Conservation (phyloP, 1,140 invertebrate species). For the Metopolophium dirhodum region DNA sequence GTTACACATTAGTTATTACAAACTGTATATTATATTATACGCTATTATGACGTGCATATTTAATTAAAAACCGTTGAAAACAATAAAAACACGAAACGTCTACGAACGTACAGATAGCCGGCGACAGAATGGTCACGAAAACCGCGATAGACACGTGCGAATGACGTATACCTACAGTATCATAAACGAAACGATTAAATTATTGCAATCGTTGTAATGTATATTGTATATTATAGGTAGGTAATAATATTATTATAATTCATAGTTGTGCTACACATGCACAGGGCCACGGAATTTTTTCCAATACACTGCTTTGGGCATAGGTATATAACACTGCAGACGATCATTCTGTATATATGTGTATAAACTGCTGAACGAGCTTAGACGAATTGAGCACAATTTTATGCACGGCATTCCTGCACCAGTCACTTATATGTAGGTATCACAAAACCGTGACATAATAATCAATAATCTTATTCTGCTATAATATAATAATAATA, state of each 20-base stretch:
- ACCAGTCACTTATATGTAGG: not conserved
- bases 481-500: not conserved
- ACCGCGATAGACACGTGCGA: slow-evolving; percentile 29
- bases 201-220: not conserved
- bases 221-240: not conserved
- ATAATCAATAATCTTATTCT: not conserved
- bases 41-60: too few species aligned
- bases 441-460: not conserved
- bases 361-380: not conserved
- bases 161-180: not conserved
- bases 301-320: not conserved
- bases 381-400: not conserved
- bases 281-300: not conserved
- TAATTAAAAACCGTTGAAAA: not conserved
- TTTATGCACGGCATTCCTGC: not conserved
- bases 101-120: slow-evolving; percentile 3
- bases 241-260: not conserved
- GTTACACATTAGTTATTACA: not conserved
- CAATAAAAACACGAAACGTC: slow-evolving; percentile 24
- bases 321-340: not conserved
- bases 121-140: not conserved
- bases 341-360: not conserved
- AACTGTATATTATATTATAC: too few species aligned
- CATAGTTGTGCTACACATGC: not conserved
- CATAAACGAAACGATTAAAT: not conserved